Percentiles rank a stretch among this genome's conserved stretches.
phyloP scores from a whole-genome alignment of 2,113 vertebrate genomes.

The Crotalus horridus region DNA sequence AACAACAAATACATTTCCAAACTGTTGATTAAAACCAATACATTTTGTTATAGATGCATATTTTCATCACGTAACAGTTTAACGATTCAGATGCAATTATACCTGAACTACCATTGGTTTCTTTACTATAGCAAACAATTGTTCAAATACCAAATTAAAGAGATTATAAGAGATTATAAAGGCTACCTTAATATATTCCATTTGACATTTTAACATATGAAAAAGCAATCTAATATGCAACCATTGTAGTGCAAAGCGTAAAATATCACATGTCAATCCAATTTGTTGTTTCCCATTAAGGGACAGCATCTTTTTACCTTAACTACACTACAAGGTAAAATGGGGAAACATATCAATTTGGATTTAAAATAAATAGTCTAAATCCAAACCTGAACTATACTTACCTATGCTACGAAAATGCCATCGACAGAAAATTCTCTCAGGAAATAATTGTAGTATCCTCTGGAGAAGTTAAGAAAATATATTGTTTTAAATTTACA shows the following conservation, averaged over 20 bases:
- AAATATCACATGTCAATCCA: neutral
- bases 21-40: neutral
- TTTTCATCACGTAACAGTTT: neutral
- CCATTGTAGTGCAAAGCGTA: neutral
- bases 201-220: neutral
- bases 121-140: neutral
- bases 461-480: slow-evolving; percentile 79
- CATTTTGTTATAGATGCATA: neutral
- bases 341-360: neutral
- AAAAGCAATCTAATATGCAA: neutral
- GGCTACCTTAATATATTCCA: neutral
- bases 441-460: slow-evolving; percentile 96
- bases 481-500: slow-evolving; percentile 5
- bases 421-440: slow-evolving; percentile 97
- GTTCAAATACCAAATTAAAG: neutral
- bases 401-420: slow-evolving; percentile 99
- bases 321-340: neutral
- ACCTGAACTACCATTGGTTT: neutral
- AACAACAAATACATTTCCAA: neutral
- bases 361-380: neutral
- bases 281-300: neutral
- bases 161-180: neutral
- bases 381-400: slow-evolving; percentile 36
- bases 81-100: neutral
- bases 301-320: neutral